A percentile compares a stretch with the other conserved stretches of the same genome.
Evolutionary conservation across 2,888 invertebrate genomes (phyloP).

Genomic region (Timandra comae): DNA sequence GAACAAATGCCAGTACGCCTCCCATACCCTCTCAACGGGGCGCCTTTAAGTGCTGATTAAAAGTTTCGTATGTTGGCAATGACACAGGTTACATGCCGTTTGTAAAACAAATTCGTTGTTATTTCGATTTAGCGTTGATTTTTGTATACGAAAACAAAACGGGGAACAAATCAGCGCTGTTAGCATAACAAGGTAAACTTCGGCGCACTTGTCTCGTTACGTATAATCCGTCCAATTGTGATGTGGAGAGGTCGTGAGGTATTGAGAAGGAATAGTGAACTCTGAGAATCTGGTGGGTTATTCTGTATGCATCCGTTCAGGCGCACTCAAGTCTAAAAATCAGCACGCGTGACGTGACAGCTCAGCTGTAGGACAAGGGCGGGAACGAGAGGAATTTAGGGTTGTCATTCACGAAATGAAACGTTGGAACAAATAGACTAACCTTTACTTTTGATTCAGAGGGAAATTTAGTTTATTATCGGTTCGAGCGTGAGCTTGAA

Average conservation of each 20-base stretch:
- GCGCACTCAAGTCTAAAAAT: constrained; percentile 59
- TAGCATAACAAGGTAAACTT: constrained; percentile 50
- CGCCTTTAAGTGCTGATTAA: constrained; percentile 54
- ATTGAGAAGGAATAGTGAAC: constrained; percentile 26
- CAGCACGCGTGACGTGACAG: constrained; percentile 54
- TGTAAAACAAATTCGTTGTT: constrained; percentile 7
- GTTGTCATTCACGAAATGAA: constrained; percentile 10
- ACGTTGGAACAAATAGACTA: constrained; percentile 9
- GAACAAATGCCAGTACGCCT: neutral
- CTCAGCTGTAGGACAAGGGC: constrained; percentile 45
- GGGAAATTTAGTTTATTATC: too few relatives aligned
- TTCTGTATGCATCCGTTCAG: constrained; percentile 45
- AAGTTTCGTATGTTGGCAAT: constrained; percentile 54
- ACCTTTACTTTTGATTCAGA: neutral
- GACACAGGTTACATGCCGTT: constrained; percentile 18
- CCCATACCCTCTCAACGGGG: constrained; percentile 28
- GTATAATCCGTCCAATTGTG: constrained; percentile 36
- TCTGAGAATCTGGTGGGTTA: constrained; percentile 33
- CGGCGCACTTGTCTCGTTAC: constrained; percentile 47
- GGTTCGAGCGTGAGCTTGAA: too few relatives aligned
- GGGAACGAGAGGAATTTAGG: constrained; percentile 30
- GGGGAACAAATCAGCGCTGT: constrained; percentile 46
- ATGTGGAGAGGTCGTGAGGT: constrained; percentile 22
- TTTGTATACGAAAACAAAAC: constrained; percentile 45
- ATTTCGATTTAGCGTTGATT: constrained; percentile 14